These are phyloP conservation scores for Numida meleagris DNA, from an alignment of 2,113 vertebrate genomes.

Conservation along the genomic window DNA sequence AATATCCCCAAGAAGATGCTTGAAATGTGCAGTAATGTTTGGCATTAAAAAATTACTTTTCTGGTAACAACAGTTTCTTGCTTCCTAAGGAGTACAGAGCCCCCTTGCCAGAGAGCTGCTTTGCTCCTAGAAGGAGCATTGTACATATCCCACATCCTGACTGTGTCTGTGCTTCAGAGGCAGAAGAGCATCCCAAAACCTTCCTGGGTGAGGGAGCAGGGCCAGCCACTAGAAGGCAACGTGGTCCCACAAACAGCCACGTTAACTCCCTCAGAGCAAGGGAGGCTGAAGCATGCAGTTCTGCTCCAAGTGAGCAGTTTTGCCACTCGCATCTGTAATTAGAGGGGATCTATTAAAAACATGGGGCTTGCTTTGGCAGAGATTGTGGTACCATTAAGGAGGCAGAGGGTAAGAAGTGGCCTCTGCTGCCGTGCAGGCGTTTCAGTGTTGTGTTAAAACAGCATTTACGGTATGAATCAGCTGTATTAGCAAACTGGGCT, in stretches of 20 bases:
- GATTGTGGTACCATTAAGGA: not conserved
- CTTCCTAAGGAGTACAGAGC: not conserved
- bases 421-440: rapidly evolving
- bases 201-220: not conserved
- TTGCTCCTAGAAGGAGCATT: not conserved
- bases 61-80: not conserved
- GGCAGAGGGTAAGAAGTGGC: not conserved
- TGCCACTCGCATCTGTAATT: not conserved
- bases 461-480: not conserved
- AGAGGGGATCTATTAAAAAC: not conserved
- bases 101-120: not conserved
- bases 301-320: not conserved
- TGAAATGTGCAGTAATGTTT: not conserved
- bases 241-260: slow-evolving; percentile 24
- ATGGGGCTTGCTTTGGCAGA: not conserved
- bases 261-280: not conserved
- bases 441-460: not conserved
- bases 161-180: not conserved
- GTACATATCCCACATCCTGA: not conserved
- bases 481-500: not conserved
- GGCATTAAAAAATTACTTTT: not conserved
- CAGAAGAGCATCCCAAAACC: not conserved
- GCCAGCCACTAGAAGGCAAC: slow-evolving; percentile 71
- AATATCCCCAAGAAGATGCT: not conserved
- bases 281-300: not conserved